These are phyloP conservation scores for Pseudomyrmex concolor DNA, from an alignment of 1,140 invertebrate genomes.

Conservation along the genomic window DNA sequence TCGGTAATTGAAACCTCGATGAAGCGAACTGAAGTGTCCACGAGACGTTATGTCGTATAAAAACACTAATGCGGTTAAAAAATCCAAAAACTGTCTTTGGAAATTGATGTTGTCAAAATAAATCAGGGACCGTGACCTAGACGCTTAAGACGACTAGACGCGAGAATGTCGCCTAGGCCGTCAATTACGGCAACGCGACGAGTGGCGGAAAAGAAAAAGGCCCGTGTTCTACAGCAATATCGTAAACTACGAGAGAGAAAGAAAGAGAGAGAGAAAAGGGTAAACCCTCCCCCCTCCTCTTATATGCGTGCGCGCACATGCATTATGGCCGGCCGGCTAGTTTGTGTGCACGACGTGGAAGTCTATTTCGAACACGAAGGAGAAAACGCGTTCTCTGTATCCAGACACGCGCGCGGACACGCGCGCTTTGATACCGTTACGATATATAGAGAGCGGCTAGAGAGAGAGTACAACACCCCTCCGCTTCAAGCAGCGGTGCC, in stretches of 20 bases:
- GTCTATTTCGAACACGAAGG: slow-evolving; percentile 73
- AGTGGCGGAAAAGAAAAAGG: neutral
- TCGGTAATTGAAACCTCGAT: too few relatives aligned
- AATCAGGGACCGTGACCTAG: slow-evolving; percentile 68
- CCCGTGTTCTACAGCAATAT: slow-evolving; percentile 65
- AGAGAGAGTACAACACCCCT: slow-evolving; percentile 53
- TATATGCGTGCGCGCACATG: slow-evolving; percentile 53
- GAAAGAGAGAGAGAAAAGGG: neutral
- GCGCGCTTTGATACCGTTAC: slow-evolving; percentile 66
- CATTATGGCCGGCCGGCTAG: slow-evolving; percentile 61
- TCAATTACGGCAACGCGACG: slow-evolving; percentile 6
- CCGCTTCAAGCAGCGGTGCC: slow-evolving; percentile 42
- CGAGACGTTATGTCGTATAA: too few relatives aligned
- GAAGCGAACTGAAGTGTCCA: too few relatives aligned
- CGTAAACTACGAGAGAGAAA: slow-evolving; percentile 60
- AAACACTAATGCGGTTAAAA: too few relatives aligned
- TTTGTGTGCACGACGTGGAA: slow-evolving; percentile 68
- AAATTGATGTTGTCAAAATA: neutral
- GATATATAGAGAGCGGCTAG: slow-evolving; percentile 57
- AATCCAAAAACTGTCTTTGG: too few relatives aligned
- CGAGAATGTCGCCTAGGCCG: slow-evolving; percentile 2
- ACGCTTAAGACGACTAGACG: slow-evolving; percentile 19
- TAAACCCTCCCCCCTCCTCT: neutral
- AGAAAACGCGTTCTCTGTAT: slow-evolving; percentile 62
- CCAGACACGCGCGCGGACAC: slow-evolving; percentile 59